phyloP scores from a whole-genome alignment of 2,113 vertebrate genomes.

The Tachysurus fulvidraco region DNA sequence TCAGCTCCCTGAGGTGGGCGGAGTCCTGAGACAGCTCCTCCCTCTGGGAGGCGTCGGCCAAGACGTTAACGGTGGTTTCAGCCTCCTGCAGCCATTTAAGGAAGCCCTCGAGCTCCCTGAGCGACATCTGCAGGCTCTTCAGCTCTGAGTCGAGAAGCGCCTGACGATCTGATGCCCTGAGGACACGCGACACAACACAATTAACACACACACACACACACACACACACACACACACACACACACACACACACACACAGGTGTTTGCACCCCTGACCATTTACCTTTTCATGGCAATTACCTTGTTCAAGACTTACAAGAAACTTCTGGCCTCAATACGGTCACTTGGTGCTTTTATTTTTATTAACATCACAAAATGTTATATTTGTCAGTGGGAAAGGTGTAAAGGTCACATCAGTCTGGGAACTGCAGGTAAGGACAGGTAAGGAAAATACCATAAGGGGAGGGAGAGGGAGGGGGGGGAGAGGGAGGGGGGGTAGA shows the following conservation, averaged over 20 bases:
- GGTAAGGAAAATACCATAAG: too few relatives aligned
- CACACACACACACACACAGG: too few relatives aligned
- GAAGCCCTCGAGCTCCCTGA: slow-evolving; percentile 87
- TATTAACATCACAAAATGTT: too few relatives aligned
- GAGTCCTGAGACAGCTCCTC: slow-evolving; percentile 83
- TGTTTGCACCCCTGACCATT: background rate
- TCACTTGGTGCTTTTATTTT: too few relatives aligned
- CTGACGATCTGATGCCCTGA: slow-evolving; percentile 83
- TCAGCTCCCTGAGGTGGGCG: slow-evolving; percentile 75
- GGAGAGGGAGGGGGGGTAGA: background rate
- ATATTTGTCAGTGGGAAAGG: too few relatives aligned
- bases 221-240: background rate
- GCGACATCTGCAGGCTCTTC: slow-evolving; percentile 81
- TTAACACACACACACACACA: slow-evolving; percentile 12
- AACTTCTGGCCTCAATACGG: background rate
- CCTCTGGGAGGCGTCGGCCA: slow-evolving; percentile 84
- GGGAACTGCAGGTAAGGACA: too few relatives aligned
- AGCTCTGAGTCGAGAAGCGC: slow-evolving; percentile 82
- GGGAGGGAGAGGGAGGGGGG: too few relatives aligned
- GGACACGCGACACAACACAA: background rate
- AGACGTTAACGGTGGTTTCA: slow-evolving; percentile 86
- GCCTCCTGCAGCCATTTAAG: slow-evolving; percentile 95
- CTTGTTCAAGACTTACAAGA: background rate
- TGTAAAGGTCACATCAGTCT: too few relatives aligned
- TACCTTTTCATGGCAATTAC: background rate